Evolutionary conservation across 2,113 vertebrate genomes (phyloP), one percentile per base, ranked within the genome.

Genomic region (Prionailurus viverrinus): DNA sequence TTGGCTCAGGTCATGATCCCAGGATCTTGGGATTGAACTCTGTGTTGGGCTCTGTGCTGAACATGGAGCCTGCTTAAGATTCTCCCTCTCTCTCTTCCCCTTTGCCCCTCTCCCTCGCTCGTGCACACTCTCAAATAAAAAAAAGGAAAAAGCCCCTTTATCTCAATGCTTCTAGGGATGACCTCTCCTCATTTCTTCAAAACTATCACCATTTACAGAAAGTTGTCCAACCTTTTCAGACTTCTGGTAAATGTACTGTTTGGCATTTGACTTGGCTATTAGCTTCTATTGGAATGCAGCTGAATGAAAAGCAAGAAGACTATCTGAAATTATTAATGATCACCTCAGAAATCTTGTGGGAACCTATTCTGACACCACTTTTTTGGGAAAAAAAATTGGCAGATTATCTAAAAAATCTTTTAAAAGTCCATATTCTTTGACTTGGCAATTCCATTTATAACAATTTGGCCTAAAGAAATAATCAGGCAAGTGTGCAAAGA

Each of bases 351-450:
- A 91, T 89, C 82, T 71, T 95, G 21, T 74, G 39, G 55, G 25
- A 88, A 6, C 11, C 29, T 73, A 27, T 1, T n/a, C 11, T 45
- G 33, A 82, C 12, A 87, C 25, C 45, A 55, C 31, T 83, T 88
- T 81, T 68, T 25, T 12, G n/a, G 19, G 41, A 41, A 71, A 21
- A 65, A 63, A 94, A 33, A 23, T 61, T 92, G 63, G 58, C 36
- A 88, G 55, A 45, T 94, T 92, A 39, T 73, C 36, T 86, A 6
- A 74, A 81, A 95, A 84, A 9, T 9, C 45, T 65, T 82, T 95
- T 78, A 61, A 71, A 92, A 94, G 25, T 74, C 13, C 14, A 51
- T 36, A 41, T 83, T 66, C 18, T 69, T 87, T 92, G 16, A n/a
- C 5, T 53, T 68, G 36, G 13, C 53, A 85, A 53, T 91, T 93